A percentile compares a stretch with the other conserved stretches of the same genome.
Evolutionary conservation across 2,113 vertebrate genomes (phyloP).

Genomic region (Choloepus hoffmanni): DNA sequence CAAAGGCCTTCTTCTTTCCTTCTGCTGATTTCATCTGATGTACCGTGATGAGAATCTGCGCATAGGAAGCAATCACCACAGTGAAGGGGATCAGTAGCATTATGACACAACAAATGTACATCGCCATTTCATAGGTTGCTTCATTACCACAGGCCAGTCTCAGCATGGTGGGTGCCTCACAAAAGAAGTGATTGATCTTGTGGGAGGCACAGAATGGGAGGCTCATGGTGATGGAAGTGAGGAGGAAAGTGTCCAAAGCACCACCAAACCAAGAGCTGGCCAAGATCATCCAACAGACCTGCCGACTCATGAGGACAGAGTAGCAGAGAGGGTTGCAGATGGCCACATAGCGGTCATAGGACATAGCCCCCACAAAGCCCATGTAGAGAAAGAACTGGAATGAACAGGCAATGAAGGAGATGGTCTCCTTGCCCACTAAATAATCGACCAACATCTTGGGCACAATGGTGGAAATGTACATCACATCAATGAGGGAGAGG

Average conservation of each 20-base stretch:
- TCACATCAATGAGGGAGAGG: slow-evolving; percentile 73
- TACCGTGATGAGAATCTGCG: slow-evolving; percentile 45
- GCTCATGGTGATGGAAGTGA: slow-evolving; percentile 71
- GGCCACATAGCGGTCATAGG: slow-evolving; percentile 76
- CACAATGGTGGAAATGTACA: slow-evolving; percentile 76
- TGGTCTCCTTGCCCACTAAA: neutral
- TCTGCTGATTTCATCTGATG: slow-evolving; percentile 56
- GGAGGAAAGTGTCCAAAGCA: slow-evolving; percentile 72
- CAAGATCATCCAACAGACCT: slow-evolving; percentile 64
- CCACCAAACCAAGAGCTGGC: slow-evolving; percentile 66
- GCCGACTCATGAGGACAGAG: slow-evolving; percentile 64
- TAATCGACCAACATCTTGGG: slow-evolving; percentile 67
- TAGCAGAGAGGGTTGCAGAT: slow-evolving; percentile 73
- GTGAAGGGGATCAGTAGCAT: slow-evolving; percentile 74
- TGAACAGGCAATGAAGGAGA: slow-evolving; percentile 67
- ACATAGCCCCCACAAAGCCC: slow-evolving; percentile 75
- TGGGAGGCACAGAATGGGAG: slow-evolving; percentile 76
- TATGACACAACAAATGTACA: slow-evolving; percentile 67
- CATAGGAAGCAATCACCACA: slow-evolving; percentile 49
- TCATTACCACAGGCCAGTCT: slow-evolving; percentile 78
- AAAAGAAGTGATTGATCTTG: slow-evolving; percentile 74
- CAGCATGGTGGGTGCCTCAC: slow-evolving; percentile 77
- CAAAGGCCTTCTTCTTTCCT: slow-evolving; percentile 68
- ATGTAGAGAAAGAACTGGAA: slow-evolving; percentile 74
- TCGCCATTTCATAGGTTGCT: slow-evolving; percentile 68